phyloP scores from a whole-genome alignment of 1,140 invertebrate genomes.

The Alviniconcha marisindica region DNA sequence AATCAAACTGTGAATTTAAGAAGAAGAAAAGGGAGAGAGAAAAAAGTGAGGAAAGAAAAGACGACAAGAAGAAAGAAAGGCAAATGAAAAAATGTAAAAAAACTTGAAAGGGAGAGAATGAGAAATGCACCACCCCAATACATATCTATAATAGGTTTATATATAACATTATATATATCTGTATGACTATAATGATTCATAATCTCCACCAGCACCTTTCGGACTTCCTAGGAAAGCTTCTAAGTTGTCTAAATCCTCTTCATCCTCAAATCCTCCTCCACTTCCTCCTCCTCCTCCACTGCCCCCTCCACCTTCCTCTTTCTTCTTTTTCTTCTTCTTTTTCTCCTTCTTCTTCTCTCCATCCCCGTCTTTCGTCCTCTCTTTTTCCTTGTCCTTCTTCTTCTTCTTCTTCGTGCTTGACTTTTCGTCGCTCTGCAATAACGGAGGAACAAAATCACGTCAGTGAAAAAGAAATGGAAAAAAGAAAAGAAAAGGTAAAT shows the following conservation, averaged over 20 bases:
- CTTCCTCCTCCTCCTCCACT: conserved; percentile 77
- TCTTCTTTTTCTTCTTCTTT: conserved; percentile 48
- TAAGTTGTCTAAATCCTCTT: conserved; percentile 77
- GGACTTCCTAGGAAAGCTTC: conserved; percentile 80
- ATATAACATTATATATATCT: no score
- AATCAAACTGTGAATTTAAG: conserved; percentile 1
- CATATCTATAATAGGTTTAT: no score
- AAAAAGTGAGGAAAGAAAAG: neutral
- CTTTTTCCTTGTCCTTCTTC: conserved; percentile 69
- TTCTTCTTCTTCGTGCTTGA: conserved; percentile 73
- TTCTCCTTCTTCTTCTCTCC: conserved; percentile 74
- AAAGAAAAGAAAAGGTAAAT: no score
- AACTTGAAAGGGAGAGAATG: neutral
- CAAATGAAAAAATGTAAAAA: neutral
- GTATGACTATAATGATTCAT: conserved; percentile 57
- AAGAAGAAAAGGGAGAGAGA: no score
- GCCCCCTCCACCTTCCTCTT: conserved; percentile 71
- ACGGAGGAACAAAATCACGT: neutral
- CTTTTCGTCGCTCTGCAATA: conserved; percentile 79
- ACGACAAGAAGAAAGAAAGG: no score
- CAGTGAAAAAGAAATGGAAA: neutral
- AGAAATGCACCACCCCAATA: neutral
- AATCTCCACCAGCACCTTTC: conserved; percentile 44
- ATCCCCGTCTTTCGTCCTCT: conserved; percentile 77
- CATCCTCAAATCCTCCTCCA: conserved; percentile 72